Evolutionary conservation across 1,140 invertebrate genomes (phyloP).

Genomic region (Scaptodrosophila lebanonensis): DNA sequence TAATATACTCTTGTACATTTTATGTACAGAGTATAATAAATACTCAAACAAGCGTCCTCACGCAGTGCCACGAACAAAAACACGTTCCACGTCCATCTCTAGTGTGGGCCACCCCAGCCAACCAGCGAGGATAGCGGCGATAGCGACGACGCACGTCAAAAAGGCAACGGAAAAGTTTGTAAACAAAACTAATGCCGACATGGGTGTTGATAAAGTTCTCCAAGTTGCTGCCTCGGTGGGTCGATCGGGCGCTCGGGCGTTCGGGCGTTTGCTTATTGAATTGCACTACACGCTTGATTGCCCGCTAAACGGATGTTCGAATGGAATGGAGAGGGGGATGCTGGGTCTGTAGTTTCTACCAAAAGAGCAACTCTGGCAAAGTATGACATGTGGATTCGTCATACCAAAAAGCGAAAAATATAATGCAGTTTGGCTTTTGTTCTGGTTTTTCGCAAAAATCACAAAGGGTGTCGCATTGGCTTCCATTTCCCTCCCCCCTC

Average conservation of each 20-base stretch:
- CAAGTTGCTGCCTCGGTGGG: slow-evolving; percentile 31
- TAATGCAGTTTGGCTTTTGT: slow-evolving; percentile 66
- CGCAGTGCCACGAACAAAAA: not conserved
- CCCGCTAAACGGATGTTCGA: slow-evolving; percentile 68
- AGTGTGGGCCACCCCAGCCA: slow-evolving; percentile 1
- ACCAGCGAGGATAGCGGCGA: slow-evolving; percentile 6
- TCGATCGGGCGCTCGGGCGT: slow-evolving; percentile 1
- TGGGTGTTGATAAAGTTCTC: slow-evolving; percentile 77
- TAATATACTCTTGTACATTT: too few relatives aligned
- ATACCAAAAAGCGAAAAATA: slow-evolving; percentile 73
- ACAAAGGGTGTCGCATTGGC: slow-evolving; percentile 41
- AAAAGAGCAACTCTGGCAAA: too few relatives aligned
- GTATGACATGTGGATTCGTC: slow-evolving; percentile 71
- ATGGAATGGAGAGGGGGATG: not conserved
- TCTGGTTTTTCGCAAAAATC: slow-evolving; percentile 63
- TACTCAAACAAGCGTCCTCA: too few relatives aligned
- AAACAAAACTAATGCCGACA: slow-evolving; percentile 77
- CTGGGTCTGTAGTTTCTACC: not conserved
- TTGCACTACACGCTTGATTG: slow-evolving; percentile 76
- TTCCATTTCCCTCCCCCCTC: slow-evolving; percentile 20
- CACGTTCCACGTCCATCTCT: not conserved
- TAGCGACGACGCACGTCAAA: slow-evolving; percentile 53
- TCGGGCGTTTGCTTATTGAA: slow-evolving; percentile 63
- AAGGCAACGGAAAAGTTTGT: slow-evolving; percentile 75
- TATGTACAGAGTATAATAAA: too few relatives aligned